Conservation (phyloP, 1,140 invertebrate genomes). For the Neotoxoptera formosana region DNA sequence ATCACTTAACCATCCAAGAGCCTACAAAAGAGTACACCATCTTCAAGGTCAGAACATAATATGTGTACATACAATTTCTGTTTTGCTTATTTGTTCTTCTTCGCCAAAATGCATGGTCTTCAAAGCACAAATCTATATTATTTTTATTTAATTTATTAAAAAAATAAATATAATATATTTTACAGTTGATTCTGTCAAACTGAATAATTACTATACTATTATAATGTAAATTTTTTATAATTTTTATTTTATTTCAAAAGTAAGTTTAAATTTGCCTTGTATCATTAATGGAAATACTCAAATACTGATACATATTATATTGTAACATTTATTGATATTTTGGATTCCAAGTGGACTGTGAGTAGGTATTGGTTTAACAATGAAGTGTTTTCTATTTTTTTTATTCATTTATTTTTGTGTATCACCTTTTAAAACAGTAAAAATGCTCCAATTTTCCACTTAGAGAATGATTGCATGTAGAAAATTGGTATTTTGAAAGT, state of each 20-base stretch:
- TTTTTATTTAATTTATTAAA: background rate
- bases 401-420: background rate
- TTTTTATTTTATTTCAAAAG: background rate
- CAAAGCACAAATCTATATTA: background rate
- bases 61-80: background rate
- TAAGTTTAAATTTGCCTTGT: background rate
- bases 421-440: background rate
- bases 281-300: background rate
- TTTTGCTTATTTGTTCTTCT: conserved; percentile 30
- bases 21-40: conserved; percentile 70
- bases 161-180: background rate
- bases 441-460: background rate
- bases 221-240: background rate
- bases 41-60: conserved; percentile 67
- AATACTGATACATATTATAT: background rate
- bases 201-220: background rate
- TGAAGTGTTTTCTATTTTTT: background rate
- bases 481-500: too few relatives aligned
- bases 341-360: background rate
- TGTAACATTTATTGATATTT: background rate
- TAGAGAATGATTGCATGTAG: too few relatives aligned
- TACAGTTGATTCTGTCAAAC: background rate
- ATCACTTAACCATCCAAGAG: conserved; percentile 75
- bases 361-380: too few relatives aligned
- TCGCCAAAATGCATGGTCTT: conserved; percentile 42